A percentile compares a stretch with the other conserved stretches of the same genome.
Evolutionary conservation across 2,888 invertebrate genomes (phyloP).

Genomic region (Melinaea menophilus): DNA sequence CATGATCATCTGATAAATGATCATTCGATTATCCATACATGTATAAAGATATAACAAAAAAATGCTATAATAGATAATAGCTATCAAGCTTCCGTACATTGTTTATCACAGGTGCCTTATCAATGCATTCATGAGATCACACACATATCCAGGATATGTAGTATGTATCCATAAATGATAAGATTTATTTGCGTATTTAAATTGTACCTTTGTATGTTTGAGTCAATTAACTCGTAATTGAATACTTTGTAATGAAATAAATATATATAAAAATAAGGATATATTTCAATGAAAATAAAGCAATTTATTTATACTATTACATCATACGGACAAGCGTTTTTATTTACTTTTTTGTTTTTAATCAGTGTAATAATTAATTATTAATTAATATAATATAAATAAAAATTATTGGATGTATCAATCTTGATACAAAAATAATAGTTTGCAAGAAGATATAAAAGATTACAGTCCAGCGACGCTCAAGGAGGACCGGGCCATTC

Average conservation of each 20-base stretch:
- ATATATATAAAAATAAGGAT: background rate
- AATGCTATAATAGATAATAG: conserved; percentile 18
- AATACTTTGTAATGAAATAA: background rate
- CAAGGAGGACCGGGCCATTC: conserved; percentile 74
- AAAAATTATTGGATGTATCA: background rate
- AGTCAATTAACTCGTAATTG: background rate
- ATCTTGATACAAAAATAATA: conserved; percentile 2
- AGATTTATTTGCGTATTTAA: background rate
- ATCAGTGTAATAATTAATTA: background rate
- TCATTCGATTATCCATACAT: conserved; percentile 8
- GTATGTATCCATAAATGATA: conserved; percentile 10
- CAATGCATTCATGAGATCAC: conserved; percentile 24
- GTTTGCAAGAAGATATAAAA: conserved; percentile 55
- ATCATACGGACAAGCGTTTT: conserved; percentile 25
- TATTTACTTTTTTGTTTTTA: background rate
- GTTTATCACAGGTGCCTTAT: conserved; percentile 24
- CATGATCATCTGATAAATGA: conserved; percentile 21
- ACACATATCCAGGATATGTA: conserved; percentile 15
- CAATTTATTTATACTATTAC: conserved; percentile 17
- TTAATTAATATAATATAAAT: background rate
- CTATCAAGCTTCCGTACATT: conserved; percentile 21
- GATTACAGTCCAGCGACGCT: conserved; percentile 56
- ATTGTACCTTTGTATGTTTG: background rate
- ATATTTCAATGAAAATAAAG: conserved; percentile 4
- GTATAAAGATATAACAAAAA: conserved; percentile 15